Conservation (phyloP, 2,888 invertebrate species). For the Macroteleia sp. region DNA sequence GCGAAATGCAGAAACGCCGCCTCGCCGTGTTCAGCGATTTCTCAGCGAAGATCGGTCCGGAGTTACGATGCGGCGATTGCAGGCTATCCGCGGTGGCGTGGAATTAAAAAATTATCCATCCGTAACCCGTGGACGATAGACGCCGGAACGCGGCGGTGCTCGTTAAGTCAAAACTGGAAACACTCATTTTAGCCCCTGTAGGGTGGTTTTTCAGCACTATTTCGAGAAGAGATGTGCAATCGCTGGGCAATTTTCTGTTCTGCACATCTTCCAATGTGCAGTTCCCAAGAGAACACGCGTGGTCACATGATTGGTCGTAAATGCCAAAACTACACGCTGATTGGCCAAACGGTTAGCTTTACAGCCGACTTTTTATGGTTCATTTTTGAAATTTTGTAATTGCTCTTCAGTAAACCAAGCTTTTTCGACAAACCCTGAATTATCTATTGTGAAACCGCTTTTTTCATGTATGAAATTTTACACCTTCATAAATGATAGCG, state of each 20-base stretch:
- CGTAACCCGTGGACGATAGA: conserved; percentile 30
- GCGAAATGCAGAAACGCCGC: conserved; percentile 3
- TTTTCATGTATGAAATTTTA: no score
- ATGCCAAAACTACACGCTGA: conserved; percentile 82
- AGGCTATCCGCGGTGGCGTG: conserved; percentile 52
- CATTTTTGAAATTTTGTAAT: conserved; percentile 82
- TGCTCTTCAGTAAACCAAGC: conserved; percentile 56
- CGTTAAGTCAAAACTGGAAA: conserved; percentile 63
- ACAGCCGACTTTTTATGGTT: conserved; percentile 76
- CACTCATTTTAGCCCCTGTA: conserved; percentile 29
- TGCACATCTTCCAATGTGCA: conserved; percentile 50
- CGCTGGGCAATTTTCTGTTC: conserved; percentile 80
- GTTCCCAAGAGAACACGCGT: conserved; percentile 45
- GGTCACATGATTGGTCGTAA: conserved; percentile 82
- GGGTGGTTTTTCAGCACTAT: conserved; percentile 74
- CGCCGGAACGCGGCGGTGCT: conserved; percentile 5
- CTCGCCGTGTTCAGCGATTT: neutral
- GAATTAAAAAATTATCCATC: conserved; percentile 59
- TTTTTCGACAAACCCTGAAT: conserved; percentile 30
- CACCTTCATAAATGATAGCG: no score
- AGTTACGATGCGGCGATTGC: conserved; percentile 69
- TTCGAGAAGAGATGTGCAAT: conserved; percentile 76
- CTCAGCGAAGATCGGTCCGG: conserved; percentile 7
- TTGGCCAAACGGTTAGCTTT: conserved; percentile 77
- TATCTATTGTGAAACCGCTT: conserved; percentile 9